phyloP scores from a whole-genome alignment of 2,113 vertebrate species.

The Meriones unguiculatus region DNA sequence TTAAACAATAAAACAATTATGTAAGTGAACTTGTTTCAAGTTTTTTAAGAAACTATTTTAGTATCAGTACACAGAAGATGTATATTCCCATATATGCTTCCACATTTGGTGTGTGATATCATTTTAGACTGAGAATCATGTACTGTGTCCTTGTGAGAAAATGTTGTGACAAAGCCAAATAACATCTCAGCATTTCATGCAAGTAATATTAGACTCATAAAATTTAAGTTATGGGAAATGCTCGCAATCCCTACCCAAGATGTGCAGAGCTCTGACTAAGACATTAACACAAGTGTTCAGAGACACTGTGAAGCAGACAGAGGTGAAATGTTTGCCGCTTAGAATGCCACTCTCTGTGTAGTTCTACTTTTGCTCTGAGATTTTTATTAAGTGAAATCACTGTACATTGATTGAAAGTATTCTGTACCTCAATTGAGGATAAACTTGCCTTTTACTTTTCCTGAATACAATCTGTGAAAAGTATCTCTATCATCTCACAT shows the following conservation, averaged over 20 bases:
- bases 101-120: background rate
- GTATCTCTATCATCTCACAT: conserved; percentile 67
- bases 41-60: background rate
- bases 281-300: background rate
- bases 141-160: background rate
- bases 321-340: background rate
- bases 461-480: conserved; percentile 50
- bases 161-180: background rate
- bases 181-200: background rate
- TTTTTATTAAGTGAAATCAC: conserved; percentile 56
- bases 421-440: conserved; percentile 45
- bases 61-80: background rate
- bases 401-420: conserved; percentile 61
- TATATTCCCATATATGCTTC: background rate
- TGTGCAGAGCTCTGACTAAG: background rate
- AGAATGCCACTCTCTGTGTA: background rate
- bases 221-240: background rate
- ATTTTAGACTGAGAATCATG: background rate
- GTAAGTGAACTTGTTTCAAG: background rate
- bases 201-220: background rate
- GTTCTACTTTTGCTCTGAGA: conserved; percentile 52
- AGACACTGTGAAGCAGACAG: background rate
- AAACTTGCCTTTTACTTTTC: conserved; percentile 51
- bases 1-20: background rate
- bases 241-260: background rate